Base-by-base conservation (phyloP, 1,140 invertebrate genomes). In the Ooceraea biroi region DNA sequence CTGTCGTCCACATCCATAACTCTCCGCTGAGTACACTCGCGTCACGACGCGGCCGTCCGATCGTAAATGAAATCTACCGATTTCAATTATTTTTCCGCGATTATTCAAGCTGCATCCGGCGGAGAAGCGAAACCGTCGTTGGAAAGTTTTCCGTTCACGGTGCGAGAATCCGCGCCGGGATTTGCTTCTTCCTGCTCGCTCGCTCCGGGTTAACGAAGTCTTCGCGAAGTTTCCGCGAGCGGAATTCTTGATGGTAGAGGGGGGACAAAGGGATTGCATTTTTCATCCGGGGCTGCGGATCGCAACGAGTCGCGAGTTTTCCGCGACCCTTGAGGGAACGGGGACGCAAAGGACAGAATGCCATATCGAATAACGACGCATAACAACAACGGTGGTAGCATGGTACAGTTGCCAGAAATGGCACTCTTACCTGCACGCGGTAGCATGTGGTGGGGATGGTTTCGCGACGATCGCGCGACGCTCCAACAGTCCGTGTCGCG, bases 11-110 rank as follows among this genome's bases (percentile, higher is more conserved):
- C 27, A 22, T 68, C 50, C 44, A 71, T 80, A 69, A 85, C 83
- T 87, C 83, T 86, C 83, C 55, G 7, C 5, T 27, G 14, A 19
- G 22, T 8, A 17, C 12, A 11, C 12, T 12, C 48, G 36, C 14
- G 3, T 3, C 27, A 2, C 22, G 52, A 12, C 71, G 36, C 41
- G 63, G 55, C 63, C 36, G 50, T 58, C 69, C 71, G 30, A 11
- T 52, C 50, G 55, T 69, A 85, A 88, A 88, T 88, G 83, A 76
- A 73, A 66, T 83, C 84, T 88, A 85, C 77, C 87, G 66, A 36
- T 88, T 88, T 85, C 83, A 88, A 88, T 88, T 88, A 88, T 88
- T 83, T 86, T 80, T 80, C 44, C 73, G 72, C 83, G 68, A 88
- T 88, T 85, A 80, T 88, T 88, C 83, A 87, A 61, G 17, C 50